Conservation (phyloP, 2,113 vertebrate genomes). For the Ptilorrhoa leucosticta region DNA sequence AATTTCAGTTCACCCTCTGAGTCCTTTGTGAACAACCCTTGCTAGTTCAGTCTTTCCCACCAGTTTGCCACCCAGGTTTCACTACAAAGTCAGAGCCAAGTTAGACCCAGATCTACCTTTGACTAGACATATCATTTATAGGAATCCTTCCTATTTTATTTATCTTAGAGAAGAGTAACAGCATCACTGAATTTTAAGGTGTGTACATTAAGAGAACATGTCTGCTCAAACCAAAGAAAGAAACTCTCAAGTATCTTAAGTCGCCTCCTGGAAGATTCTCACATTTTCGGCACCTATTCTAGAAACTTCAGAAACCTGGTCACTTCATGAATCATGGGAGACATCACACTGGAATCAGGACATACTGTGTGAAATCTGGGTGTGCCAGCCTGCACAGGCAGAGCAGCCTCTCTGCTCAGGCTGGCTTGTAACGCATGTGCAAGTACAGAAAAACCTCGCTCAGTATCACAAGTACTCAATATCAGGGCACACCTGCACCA, state of each 20-base stretch:
- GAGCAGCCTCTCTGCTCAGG: neutral
- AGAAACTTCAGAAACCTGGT: neutral
- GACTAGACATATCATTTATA: neutral
- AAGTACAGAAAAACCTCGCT: neutral
- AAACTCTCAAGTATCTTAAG: neutral
- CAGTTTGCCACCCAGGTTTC: neutral
- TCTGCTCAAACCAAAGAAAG: neutral
- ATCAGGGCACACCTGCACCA: neutral
- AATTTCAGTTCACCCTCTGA: neutral
- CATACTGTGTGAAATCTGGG: too few relatives aligned
- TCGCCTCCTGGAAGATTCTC: neutral
- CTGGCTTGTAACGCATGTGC: rapidly evolving
- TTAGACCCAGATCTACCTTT: neutral
- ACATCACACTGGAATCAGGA: neutral
- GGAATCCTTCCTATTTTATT: neutral
- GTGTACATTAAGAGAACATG: neutral
- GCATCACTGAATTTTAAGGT: neutral
- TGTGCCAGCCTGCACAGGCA: neutral
- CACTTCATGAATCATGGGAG: neutral
- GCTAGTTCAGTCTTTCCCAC: neutral
- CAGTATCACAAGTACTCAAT: rapidly evolving
- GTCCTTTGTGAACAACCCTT: neutral
- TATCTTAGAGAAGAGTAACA: neutral
- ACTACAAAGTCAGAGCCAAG: neutral
- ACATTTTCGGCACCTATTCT: neutral